phyloP scores from a whole-genome alignment of 2,113 vertebrate genomes.

The Acanthisitta chloris region DNA sequence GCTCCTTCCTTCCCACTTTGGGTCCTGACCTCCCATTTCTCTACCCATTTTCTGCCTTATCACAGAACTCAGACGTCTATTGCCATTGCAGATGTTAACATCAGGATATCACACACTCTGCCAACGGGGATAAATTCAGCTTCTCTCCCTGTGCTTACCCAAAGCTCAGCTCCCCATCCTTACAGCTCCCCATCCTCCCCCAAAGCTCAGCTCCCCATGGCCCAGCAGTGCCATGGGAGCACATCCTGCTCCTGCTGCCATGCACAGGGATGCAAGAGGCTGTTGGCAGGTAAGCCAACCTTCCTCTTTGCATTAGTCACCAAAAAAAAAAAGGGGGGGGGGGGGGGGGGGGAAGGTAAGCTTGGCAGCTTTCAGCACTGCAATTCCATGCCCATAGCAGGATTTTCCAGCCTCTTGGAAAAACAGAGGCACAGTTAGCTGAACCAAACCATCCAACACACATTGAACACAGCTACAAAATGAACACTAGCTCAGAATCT shows the following conservation, averaged over 20 bases:
- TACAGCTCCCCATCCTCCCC: too few species aligned
- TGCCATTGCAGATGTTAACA: too few species aligned
- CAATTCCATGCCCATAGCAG: background rate
- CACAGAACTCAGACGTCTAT: too few species aligned
- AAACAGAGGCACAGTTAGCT: background rate
- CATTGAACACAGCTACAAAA: background rate
- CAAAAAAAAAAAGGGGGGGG: accelerated
- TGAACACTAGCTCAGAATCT: background rate
- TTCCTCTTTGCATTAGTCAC: accelerated
- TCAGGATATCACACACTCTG: too few species aligned
- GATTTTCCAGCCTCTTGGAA: background rate
- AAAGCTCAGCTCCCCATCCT: background rate
- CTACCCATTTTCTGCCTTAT: too few species aligned
- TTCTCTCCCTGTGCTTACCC: too few species aligned
- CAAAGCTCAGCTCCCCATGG: background rate
- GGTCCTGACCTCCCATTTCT: too few species aligned
- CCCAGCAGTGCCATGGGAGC: too few species aligned
- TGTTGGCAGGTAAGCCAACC: background rate
- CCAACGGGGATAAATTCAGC: too few species aligned
- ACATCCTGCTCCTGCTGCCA: accelerated
- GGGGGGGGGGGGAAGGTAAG: accelerated
- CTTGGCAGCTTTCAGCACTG: background rate
- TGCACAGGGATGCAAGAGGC: accelerated
- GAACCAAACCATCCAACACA: background rate
- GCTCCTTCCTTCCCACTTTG: too few species aligned